These are phyloP conservation scores for Mormyrus proboscirostris DNA, from an alignment of 2,797 vertebrate species.

Conservation along the genomic window DNA sequence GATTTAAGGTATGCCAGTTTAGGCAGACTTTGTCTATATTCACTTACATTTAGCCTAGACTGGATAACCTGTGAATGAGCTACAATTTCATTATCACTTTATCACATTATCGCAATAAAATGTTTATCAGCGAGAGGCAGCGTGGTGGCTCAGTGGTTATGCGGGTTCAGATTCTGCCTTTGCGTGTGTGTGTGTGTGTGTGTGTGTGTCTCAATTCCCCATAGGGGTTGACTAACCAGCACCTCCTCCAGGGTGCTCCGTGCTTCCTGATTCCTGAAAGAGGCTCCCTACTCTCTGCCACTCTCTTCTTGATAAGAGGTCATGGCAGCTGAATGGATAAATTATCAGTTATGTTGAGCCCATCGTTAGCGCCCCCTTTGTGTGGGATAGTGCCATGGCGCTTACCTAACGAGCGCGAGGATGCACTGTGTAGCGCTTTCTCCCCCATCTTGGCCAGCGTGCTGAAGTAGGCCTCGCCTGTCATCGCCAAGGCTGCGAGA, in stretches of 20 bases:
- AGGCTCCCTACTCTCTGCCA: neutral
- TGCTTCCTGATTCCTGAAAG: neutral
- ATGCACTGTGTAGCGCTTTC: conserved; percentile 70
- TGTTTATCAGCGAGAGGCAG: neutral
- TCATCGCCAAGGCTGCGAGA: conserved; percentile 67
- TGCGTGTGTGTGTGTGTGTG: neutral
- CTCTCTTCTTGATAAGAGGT: neutral
- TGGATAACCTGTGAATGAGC: neutral
- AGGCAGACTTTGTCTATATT: neutral
- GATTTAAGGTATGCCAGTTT: neutral
- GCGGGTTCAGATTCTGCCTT: neutral
- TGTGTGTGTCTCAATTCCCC: neutral
- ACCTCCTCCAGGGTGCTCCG: neutral
- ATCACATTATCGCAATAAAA: neutral
- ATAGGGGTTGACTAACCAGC: neutral
- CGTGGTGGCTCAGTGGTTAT: neutral
- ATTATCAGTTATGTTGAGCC: neutral
- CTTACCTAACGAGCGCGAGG: conserved; percentile 75
- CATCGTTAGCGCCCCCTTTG: neutral
- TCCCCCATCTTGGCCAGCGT: conserved; percentile 82
- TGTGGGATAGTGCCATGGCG: neutral
- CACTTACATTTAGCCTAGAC: neutral
- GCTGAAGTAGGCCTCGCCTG: conserved; percentile 81
- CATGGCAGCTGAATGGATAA: neutral
- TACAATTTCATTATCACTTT: neutral